Evolutionary conservation across 2,113 vertebrate species (phyloP), one percentile per base, ranked within the genome.

Genomic region (Phylloscopus trochiloides): DNA sequence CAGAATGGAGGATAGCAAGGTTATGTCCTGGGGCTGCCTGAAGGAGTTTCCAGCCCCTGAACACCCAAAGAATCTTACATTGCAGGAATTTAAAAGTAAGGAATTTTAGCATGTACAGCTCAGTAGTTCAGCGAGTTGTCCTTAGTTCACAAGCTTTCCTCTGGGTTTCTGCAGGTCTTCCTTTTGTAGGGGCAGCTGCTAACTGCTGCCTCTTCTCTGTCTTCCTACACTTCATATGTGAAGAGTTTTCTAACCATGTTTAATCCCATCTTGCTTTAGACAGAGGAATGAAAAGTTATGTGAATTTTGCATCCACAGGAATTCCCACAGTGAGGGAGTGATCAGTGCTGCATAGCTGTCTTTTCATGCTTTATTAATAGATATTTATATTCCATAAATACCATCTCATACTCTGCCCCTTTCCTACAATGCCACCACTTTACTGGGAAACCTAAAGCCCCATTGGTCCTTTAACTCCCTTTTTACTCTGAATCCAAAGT

Each of bases 401-500:
- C 71, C 55, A 63, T 34, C 42, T 83, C 74, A 80, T 58, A 82
- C 71, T 71, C 43, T 93, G 77, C 74, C 85, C 52, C 75, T 70
- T 85, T 88, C 47, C 88, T 93, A 91, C 92, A 97, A 92, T 94
- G 63, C 90, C 63, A 90, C 51, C 57, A 77, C 81, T 93, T 93
- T 93, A 80, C 75, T 90, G 63, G 78, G 95, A 95, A 97, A 92
- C 42, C 51, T 86, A 77, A 94, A 90, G 93, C 74, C 47, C 42
- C 51, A 71, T 59, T 4, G 7, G 85, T 93, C 51, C 82, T 94
- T 88, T 70, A 94, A 84, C 47, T 86, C 43, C 19, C 12, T 71
- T 92, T 92, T 93, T 58, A 95, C 43, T 74, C 90, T 86, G 82
- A 93, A 94, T 93, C 92, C 94, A 97, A 95, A 94, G 85, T 90